A percentile compares a stretch with the other conserved stretches of the same genome.
These are phyloP conservation scores for Cantharis rufa DNA, from an alignment of 2,888 invertebrate species.

Conservation along the genomic window DNA sequence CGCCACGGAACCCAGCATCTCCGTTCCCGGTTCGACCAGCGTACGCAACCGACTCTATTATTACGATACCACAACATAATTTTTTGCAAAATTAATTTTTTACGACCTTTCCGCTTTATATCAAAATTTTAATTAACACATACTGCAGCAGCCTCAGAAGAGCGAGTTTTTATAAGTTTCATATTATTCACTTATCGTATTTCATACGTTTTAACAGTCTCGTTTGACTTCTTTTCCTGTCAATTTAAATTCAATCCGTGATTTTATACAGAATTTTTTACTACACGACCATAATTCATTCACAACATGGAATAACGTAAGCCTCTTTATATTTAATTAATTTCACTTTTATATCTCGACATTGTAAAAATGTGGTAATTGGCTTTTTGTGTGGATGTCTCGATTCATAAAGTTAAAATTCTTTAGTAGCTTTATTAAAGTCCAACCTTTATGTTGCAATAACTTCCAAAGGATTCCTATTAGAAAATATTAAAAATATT, in stretches of 20 bases:
- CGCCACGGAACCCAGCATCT: background rate
- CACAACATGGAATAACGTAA: background rate
- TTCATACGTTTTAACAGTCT: slow-evolving; percentile 16
- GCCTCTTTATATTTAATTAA: background rate
- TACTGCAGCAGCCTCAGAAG: background rate
- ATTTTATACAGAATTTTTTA: background rate
- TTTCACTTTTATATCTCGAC: background rate
- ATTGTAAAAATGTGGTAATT: background rate
- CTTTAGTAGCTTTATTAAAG: background rate
- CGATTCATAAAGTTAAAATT: background rate
- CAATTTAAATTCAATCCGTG: slow-evolving; percentile 19
- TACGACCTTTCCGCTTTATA: background rate
- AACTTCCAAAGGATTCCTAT: background rate
- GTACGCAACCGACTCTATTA: background rate
- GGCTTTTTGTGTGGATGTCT: background rate
- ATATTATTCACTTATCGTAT: slow-evolving; percentile 10
- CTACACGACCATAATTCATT: background rate
- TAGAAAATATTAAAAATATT: background rate
- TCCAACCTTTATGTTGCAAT: background rate
- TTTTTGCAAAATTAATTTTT: background rate
- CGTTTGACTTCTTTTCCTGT: slow-evolving; percentile 13
- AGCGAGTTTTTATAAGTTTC: slow-evolving; percentile 10
- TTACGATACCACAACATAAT: background rate
- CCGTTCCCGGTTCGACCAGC: background rate
- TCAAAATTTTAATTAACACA: background rate